A percentile compares a stretch with the other conserved stretches of the same genome.
These are phyloP conservation scores for Acanthopagrus latus DNA, from an alignment of 2,797 vertebrate species.

Conservation along the genomic window DNA sequence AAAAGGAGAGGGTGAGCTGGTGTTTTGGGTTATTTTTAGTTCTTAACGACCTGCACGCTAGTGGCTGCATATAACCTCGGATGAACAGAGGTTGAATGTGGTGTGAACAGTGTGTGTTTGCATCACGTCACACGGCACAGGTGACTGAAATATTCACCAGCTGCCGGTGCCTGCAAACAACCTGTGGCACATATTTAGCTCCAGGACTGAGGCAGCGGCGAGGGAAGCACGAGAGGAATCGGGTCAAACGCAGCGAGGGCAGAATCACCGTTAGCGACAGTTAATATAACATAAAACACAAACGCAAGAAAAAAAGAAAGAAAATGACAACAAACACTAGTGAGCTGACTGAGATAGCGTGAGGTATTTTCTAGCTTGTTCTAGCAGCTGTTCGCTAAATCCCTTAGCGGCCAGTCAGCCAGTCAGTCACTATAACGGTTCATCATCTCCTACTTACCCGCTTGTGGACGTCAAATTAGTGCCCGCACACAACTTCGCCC, in stretches of 20 bases:
- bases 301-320: too few relatives aligned
- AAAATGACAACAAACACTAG: too few relatives aligned
- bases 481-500: slow-evolving; percentile 52
- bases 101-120: background rate
- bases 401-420: slow-evolving; percentile 22
- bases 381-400: slow-evolving; percentile 55
- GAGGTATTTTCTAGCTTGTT: slow-evolving; percentile 13
- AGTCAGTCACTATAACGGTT: slow-evolving; percentile 35
- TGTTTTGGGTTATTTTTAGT: slow-evolving; percentile 67
- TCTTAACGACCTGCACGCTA: slow-evolving; percentile 2
- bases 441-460: slow-evolving; percentile 72
- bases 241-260: background rate
- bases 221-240: background rate
- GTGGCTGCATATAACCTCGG: background rate
- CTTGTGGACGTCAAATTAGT: slow-evolving; percentile 50
- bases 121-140: slow-evolving; percentile 18
- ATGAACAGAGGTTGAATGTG: slow-evolving; percentile 11
- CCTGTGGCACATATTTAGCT: slow-evolving; percentile 63
- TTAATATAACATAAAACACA: too few relatives aligned
- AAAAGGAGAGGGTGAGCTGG: background rate
- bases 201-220: background rate
- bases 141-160: background rate
- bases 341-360: slow-evolving; percentile 10
- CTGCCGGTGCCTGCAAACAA: slow-evolving; percentile 36
- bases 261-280: background rate